These are phyloP conservation scores for Saturnia pavonia DNA, from an alignment of 2,888 invertebrate species.

Conservation along the genomic window DNA sequence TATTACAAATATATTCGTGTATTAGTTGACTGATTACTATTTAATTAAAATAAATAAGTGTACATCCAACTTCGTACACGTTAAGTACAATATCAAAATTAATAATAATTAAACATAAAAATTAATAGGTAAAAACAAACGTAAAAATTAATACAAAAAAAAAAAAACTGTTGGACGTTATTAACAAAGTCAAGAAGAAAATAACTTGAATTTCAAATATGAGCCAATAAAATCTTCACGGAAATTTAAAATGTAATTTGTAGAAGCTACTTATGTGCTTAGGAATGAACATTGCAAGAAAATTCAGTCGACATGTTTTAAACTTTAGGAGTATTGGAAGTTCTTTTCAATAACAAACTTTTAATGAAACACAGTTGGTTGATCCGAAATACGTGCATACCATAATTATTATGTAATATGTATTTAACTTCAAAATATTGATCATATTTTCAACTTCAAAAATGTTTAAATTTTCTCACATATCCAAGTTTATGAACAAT, in stretches of 20 bases:
- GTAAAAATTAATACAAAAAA: neutral
- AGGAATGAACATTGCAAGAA: slow-evolving; percentile 59
- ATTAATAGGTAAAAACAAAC: neutral
- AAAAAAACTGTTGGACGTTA: neutral
- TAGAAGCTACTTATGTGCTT: slow-evolving; percentile 43
- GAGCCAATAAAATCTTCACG: neutral
- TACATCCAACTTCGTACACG: too few relatives aligned
- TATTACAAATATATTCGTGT: neutral
- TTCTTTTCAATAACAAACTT: slow-evolving; percentile 68
- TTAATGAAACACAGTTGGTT: slow-evolving; percentile 73
- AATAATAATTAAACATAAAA: neutral
- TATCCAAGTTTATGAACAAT: too few relatives aligned
- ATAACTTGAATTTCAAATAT: neutral
- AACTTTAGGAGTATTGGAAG: slow-evolving; percentile 65
- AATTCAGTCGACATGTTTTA: slow-evolving; percentile 62
- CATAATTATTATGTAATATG: neutral
- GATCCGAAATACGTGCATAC: slow-evolving; percentile 35
- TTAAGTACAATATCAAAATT: too few relatives aligned
- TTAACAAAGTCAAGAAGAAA: neutral
- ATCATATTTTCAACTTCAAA: neutral
- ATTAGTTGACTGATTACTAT: neutral
- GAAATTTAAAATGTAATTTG: slow-evolving; percentile 15
- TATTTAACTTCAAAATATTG: neutral
- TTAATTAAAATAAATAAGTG: neutral
- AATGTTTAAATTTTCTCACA: neutral